Conservation (phyloP, 2,797 vertebrate genomes). For the Sebastes itinus region DNA sequence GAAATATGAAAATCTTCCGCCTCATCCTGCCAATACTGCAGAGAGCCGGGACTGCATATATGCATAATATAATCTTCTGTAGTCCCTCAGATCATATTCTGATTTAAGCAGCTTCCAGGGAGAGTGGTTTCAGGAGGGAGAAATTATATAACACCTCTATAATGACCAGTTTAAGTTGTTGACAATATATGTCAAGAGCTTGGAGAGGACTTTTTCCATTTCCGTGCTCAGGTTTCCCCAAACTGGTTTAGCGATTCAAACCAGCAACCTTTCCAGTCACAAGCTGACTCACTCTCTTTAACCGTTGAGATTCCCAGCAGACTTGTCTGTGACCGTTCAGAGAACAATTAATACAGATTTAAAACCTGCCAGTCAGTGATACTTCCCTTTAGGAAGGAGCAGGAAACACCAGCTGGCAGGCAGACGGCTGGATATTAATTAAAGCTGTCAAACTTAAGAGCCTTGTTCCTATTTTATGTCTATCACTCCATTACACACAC, state of each 20-base stretch:
- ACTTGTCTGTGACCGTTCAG: background rate
- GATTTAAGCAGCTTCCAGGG: constrained; percentile 19
- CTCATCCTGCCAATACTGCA: constrained; percentile 38
- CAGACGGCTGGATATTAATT: constrained; percentile 52
- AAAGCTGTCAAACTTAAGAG: constrained; percentile 51
- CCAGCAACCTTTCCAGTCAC: constrained; percentile 3
- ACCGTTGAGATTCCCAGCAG: constrained; percentile 3
- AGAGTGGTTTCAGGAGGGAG: constrained; percentile 23
- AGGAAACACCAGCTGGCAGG: constrained; percentile 55
- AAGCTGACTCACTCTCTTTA: background rate
- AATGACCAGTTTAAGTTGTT: background rate
- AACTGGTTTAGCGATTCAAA: background rate
- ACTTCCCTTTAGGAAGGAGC: constrained; percentile 38
- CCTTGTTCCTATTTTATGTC: constrained; percentile 35
- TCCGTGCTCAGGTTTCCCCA: background rate
- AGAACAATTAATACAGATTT: constrained; percentile 50
- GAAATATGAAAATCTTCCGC: constrained; percentile 50
- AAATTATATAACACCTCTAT: constrained; percentile 11
- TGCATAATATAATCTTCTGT: constrained; percentile 39
- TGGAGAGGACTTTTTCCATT: background rate
- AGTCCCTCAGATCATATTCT: constrained; percentile 18
- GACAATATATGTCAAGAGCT: background rate
- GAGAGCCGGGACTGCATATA: constrained; percentile 23
- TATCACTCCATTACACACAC: constrained; percentile 27
- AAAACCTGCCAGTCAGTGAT: constrained; percentile 36